These are phyloP conservation scores for Zalophus californianus DNA, from an alignment of 2,797 vertebrate species.

Conservation along the genomic window DNA sequence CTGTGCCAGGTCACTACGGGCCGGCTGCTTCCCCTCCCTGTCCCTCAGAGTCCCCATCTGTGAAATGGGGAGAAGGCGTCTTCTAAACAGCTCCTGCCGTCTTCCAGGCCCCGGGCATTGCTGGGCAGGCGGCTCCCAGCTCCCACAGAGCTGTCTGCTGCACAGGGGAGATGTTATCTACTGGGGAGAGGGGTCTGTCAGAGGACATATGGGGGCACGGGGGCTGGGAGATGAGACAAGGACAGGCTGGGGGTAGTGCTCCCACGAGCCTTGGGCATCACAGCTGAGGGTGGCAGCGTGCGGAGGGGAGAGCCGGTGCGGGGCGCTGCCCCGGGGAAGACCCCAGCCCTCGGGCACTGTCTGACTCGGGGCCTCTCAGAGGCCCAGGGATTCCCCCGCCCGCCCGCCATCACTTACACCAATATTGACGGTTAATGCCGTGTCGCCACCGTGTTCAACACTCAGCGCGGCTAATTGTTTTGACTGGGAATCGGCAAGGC, in stretches of 20 bases:
- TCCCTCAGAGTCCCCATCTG: not conserved
- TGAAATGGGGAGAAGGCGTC: not conserved
- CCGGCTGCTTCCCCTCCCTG: not conserved
- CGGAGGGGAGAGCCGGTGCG: not conserved
- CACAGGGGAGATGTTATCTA: not conserved
- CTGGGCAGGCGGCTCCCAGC: not conserved
- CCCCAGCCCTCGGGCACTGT: not conserved
- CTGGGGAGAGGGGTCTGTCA: not conserved
- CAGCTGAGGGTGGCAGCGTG: not conserved
- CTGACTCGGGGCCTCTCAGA: slow-evolving; percentile 1
- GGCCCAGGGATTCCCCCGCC: slow-evolving; percentile 85
- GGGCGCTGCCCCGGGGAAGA: slow-evolving; percentile 42
- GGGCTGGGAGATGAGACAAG: not conserved
- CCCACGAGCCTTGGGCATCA: not conserved
- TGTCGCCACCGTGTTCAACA: slow-evolving; percentile 94
- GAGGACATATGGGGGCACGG: not conserved
- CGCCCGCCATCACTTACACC: slow-evolving; percentile 88
- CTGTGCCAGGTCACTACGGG: not conserved
- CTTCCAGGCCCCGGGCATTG: not conserved
- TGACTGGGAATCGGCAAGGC: slow-evolving; percentile 97
- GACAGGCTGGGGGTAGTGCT: not conserved
- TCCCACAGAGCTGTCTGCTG: not conserved
- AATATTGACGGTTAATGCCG: slow-evolving; percentile 87
- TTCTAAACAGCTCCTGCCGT: not conserved
- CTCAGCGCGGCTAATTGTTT: slow-evolving; percentile 98